phyloP scores from a whole-genome alignment of 2,888 invertebrate genomes.

The Carcina quercana region DNA sequence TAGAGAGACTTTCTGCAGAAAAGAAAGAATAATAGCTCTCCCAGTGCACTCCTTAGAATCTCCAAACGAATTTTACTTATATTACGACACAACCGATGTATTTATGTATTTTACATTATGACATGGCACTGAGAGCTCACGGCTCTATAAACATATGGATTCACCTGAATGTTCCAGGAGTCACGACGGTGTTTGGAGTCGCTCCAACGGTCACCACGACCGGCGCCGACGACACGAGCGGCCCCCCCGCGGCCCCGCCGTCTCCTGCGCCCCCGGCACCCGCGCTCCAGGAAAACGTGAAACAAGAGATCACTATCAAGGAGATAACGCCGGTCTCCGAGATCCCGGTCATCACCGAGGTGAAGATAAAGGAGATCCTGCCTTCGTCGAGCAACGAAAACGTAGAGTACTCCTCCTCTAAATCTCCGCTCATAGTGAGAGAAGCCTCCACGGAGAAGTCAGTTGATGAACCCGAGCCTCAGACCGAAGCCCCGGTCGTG shows the following conservation, averaged over 20 bases:
- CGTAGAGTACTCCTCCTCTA: slow-evolving; percentile 55
- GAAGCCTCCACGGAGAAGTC: slow-evolving; percentile 56
- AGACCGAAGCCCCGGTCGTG: slow-evolving; percentile 36
- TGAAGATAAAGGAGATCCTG: slow-evolving; percentile 61
- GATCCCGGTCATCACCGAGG: slow-evolving; percentile 57
- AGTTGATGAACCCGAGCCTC: slow-evolving; percentile 24
- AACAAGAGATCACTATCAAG: slow-evolving; percentile 70
- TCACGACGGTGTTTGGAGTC: slow-evolving; percentile 45
- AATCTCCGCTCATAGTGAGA: slow-evolving; percentile 56
- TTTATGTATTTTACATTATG: too few species aligned
- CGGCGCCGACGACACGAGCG: slow-evolving; percentile 18
- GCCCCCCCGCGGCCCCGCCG: slow-evolving; percentile 26
- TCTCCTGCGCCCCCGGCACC: slow-evolving; percentile 27
- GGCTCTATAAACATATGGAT: too few species aligned
- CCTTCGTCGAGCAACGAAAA: slow-evolving; percentile 53
- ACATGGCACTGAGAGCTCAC: too few species aligned
- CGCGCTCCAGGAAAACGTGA: slow-evolving; percentile 36
- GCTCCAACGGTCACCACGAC: slow-evolving; percentile 19
- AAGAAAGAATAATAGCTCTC: too few species aligned
- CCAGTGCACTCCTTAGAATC: too few species aligned
- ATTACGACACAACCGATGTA: too few species aligned
- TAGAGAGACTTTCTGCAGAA: too few species aligned
- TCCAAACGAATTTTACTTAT: too few species aligned
- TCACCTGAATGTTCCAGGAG: slow-evolving; percentile 53
- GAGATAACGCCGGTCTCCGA: slow-evolving; percentile 75